These are phyloP conservation scores for Oncorhynchus keta DNA, from an alignment of 2,113 vertebrate genomes.

Conservation along the genomic window DNA sequence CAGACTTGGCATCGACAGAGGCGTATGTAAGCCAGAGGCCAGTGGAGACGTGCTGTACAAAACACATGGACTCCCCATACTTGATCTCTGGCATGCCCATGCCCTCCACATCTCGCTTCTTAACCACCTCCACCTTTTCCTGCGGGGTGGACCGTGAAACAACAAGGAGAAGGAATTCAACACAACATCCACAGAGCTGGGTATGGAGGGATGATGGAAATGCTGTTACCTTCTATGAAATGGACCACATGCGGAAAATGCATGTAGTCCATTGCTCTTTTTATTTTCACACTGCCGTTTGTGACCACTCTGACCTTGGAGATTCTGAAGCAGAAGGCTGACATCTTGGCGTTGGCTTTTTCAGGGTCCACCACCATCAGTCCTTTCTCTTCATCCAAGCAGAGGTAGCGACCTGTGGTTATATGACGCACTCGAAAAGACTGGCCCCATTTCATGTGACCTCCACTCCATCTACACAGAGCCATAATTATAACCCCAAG, in stretches of 20 bases:
- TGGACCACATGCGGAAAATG: background rate
- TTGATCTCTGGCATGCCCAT: constrained; percentile 92
- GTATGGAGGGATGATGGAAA: background rate
- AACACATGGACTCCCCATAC: constrained; percentile 92
- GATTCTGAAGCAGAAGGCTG: constrained; percentile 87
- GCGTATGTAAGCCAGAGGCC: constrained; percentile 92
- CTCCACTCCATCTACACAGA: constrained; percentile 83
- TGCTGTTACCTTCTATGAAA: background rate
- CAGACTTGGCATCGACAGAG: constrained; percentile 85
- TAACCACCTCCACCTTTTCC: constrained; percentile 86
- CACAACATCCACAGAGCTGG: background rate
- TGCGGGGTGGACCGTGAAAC: constrained; percentile 41
- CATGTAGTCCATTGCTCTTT: background rate
- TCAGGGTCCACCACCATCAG: constrained; percentile 84
- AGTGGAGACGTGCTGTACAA: constrained; percentile 83
- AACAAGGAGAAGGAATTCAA: background rate
- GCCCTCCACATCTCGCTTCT: constrained; percentile 89
- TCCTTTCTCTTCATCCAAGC: constrained; percentile 85
- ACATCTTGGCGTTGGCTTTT: constrained; percentile 84
- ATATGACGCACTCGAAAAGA: constrained; percentile 87
- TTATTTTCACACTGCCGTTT: background rate
- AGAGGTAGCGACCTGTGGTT: constrained; percentile 87
- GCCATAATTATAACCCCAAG: background rate
- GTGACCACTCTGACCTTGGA: constrained; percentile 81
- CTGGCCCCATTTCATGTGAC: constrained; percentile 92